Evolutionary conservation across 53 echinoderm and acorn worm genomes (phyloP).

Genomic region (Mesocentrotus franciscanus): DNA sequence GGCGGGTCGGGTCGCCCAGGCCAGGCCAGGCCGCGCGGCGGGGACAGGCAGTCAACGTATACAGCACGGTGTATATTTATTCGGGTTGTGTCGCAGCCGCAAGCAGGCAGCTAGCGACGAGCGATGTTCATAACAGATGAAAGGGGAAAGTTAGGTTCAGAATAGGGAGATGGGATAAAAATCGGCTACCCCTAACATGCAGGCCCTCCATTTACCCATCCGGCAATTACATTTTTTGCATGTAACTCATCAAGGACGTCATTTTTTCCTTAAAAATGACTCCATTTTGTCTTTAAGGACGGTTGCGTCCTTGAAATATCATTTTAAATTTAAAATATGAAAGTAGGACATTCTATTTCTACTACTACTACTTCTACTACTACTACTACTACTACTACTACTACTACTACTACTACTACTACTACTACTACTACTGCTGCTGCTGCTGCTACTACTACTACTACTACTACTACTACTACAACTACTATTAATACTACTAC

Average conservation of each 20-base stretch:
- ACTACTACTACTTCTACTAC: not conserved
- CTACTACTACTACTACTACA: too few relatives aligned
- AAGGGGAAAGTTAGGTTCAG: not conserved
- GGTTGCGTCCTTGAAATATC: too few relatives aligned
- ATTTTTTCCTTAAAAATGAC: too few relatives aligned
- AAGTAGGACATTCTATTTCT: not conserved
- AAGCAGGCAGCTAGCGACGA: slow-evolving; percentile 43
- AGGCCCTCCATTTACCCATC: too few relatives aligned
- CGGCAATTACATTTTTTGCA: too few relatives aligned
- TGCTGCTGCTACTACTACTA: not conserved
- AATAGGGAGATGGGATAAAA: not conserved
- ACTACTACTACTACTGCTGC: too few relatives aligned
- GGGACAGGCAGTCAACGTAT: slow-evolving; percentile 33
- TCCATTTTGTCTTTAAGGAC: too few relatives aligned
- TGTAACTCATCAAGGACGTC: too few relatives aligned
- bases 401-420: not conserved
- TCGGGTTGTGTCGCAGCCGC: slow-evolving; percentile 52
- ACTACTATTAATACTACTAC: not conserved
- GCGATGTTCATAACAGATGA: slow-evolving; percentile 38
- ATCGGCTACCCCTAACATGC: not conserved
- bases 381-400: too few relatives aligned
- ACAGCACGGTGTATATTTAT: slow-evolving; percentile 58
- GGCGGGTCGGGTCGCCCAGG: not conserved
- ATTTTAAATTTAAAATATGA: too few relatives aligned
- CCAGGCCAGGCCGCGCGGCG: slow-evolving; percentile 21